Base-by-base conservation (phyloP, 1,140 invertebrate genomes). In the Bombus waltoni region DNA sequence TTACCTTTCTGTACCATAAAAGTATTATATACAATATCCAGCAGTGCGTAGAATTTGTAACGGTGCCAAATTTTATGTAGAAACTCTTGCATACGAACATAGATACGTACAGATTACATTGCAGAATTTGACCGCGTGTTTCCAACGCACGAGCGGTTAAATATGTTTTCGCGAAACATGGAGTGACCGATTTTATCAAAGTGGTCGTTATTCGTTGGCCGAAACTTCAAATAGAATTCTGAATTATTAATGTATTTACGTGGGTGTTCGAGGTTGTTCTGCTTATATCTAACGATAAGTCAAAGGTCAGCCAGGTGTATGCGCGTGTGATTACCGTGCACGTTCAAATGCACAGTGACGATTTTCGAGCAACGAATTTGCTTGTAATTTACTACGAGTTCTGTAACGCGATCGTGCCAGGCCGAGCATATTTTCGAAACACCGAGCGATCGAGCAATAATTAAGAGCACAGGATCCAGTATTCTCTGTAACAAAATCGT, bases 251-350 rank as follows among this genome's bases (percentile, higher is more conserved):
- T 38, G 38, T 47, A 78, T 53, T 47, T 47, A 76, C 66, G 75
- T 78, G 47, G 82, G 75, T 10, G 81, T 78, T 18, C 18, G 47
- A 40, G 66, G 38, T 10, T 72, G 18, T 59, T 59, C 66, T 42
- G 53, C 13, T 84, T 79, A 79, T 72, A 84, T 72, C 76, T 42
- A 38, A 6, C 38, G 66, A 42, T 80, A 84, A 53, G 83, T 79
- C 40, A 84, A 32, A 84, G 83, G 83, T 84, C 53, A 38, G 3
- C 2, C 15, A 84, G 68, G 76, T 71, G 76, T 84, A 44, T 38
- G 47, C n/a, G 47, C n/a, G 47, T 35, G 38, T 32, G 57, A 28
- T 38, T 11, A n/a, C 5, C 15, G 40, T 32, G 44, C 38, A 47
- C 47, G 40, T 78, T 78, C 44, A 71, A 70, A 79, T 71, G 40